Base-by-base conservation (phyloP, 2,113 vertebrate species). In the Gavia stellata region DNA sequence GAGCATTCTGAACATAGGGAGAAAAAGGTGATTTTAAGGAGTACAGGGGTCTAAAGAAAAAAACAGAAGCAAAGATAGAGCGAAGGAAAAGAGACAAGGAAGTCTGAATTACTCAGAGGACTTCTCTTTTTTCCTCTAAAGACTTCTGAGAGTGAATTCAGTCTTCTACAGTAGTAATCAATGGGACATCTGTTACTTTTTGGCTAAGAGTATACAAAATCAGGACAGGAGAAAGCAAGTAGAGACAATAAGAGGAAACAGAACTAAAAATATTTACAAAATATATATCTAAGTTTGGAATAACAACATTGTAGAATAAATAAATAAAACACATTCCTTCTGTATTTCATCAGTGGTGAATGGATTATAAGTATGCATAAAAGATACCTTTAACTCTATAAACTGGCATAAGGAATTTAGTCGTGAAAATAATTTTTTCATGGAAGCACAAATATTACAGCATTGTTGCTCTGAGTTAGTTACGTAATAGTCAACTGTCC, bases 221-320 rank as follows among this genome's bases (percentile, higher is more conserved):
- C 31, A 28, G 38, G 40, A 29, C 44, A 71, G 36, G 17, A 95
- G 62, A 91, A 84, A 80, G 42, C 33, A 91, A 81, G 19, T 12
- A 92, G 66, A 75, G 47, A 88, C 58, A 95, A 28, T 47, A 52
- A 75, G 61, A 85, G 33, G 61, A 92, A 96, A 59, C 6, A 36
- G 23, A 86, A 47, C 28, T 70, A 78, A 92, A 92, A 89, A 62
- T 78, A 81, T 19, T 81, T 66, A 53, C 12, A 77, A 85, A 94
- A 68, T 36, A 80, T 11, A 4, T 66, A 28, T 73, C 58, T 88
- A 70, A 61, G 6, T 80, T 66, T 78, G 45, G 71, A 83, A 70
- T 28, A 86, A 38, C 3, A 67, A 33, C 20, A 38, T 3, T 19
- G 40, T 58, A 25, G 17, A 85, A 61, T 49, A 77, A 86, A 85